Evolutionary conservation across 2,797 vertebrate species (phyloP).

Genomic region (Chelmon rostratus): DNA sequence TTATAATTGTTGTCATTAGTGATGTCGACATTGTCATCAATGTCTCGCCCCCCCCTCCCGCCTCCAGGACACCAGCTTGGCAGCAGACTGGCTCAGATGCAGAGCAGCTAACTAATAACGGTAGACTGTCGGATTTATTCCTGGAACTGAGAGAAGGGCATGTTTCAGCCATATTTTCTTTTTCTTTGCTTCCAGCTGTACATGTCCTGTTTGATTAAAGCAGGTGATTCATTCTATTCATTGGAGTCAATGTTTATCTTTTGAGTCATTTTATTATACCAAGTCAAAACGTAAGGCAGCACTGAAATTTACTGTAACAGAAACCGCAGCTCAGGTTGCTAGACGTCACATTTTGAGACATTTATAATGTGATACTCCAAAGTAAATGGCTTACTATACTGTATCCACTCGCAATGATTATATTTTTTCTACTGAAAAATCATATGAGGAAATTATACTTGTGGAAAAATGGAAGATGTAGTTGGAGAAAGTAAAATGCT

Average conservation of each 20-base stretch:
- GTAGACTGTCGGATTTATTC: slow-evolving; percentile 17
- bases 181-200: slow-evolving; percentile 23
- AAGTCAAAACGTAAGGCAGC: slow-evolving; percentile 22
- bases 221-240: slow-evolving; percentile 38
- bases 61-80: slow-evolving; percentile 17
- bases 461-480: slow-evolving; percentile 1
- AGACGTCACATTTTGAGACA: slow-evolving; percentile 6
- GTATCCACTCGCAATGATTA: not conserved
- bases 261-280: slow-evolving; percentile 35
- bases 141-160: slow-evolving; percentile 7
- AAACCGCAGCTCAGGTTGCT: not conserved
- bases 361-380: slow-evolving; percentile 4
- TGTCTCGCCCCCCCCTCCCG: not conserved
- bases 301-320: slow-evolving; percentile 10
- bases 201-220: slow-evolving; percentile 38
- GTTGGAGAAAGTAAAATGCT: slow-evolving; percentile 5
- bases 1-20: slow-evolving; percentile 45
- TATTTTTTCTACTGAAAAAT: slow-evolving; percentile 24
- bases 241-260: slow-evolving; percentile 40
- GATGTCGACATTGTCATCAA: slow-evolving; percentile 25
- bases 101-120: slow-evolving; percentile 9
- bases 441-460: slow-evolving; percentile 18
- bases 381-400: not conserved
- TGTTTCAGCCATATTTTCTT: slow-evolving; percentile 12
- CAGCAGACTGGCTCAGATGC: slow-evolving; percentile 23